phyloP scores from a whole-genome alignment of 2,888 invertebrate species.

The Pterostichus madidus region DNA sequence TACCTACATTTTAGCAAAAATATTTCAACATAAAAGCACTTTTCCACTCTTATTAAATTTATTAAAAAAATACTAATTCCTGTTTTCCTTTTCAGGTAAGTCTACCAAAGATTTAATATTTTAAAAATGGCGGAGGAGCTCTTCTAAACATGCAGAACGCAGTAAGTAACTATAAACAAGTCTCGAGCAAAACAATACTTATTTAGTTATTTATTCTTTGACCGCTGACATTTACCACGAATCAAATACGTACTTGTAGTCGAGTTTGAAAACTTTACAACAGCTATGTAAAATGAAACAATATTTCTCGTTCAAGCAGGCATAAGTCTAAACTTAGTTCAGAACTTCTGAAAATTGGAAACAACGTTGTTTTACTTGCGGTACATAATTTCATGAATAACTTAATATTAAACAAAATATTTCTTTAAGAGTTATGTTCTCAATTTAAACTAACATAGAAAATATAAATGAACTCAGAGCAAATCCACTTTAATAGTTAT shows the following conservation, averaged over 20 bases:
- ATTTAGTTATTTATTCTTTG: conserved; percentile 9
- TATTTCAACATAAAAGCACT: no score
- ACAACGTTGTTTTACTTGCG: conserved; percentile 47
- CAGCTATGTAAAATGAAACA: conserved; percentile 42
- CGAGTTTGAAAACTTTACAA: conserved; percentile 28
- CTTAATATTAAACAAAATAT: conserved; percentile 51
- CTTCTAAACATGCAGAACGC: not conserved
- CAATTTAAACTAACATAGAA: conserved; percentile 8
- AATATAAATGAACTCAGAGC: not conserved
- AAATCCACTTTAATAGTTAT: no score
- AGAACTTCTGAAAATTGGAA: conserved; percentile 39
- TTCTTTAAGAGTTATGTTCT: conserved; percentile 27
- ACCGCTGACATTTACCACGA: conserved; percentile 35
- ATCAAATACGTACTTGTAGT: conserved; percentile 36
- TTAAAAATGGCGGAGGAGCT: not conserved
- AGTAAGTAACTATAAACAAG: not conserved
- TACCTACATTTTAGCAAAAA: not conserved
- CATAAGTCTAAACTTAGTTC: conserved; percentile 48
- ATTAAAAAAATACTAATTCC: not conserved
- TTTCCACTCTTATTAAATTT: no score
- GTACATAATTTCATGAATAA: conserved; percentile 52
- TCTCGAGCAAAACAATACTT: not conserved
- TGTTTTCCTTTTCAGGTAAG: conserved; percentile 18
- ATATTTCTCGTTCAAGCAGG: conserved; percentile 40
- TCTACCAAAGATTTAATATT: not conserved